Base-by-base conservation (phyloP, 1,140 invertebrate genomes). In the Pinna nobilis region DNA sequence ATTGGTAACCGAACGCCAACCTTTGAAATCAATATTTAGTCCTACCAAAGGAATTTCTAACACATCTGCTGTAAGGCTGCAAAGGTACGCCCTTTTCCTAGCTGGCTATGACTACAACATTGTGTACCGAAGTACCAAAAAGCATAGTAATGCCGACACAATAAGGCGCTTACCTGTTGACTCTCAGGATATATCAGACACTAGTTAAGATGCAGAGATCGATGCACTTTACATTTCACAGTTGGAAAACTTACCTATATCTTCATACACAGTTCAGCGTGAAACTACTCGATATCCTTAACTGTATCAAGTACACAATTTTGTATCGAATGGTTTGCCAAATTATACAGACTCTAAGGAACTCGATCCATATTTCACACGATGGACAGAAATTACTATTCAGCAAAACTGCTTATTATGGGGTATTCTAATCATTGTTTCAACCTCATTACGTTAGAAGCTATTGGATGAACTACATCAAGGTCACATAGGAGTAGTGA, bases 401-500 rank as follows among this genome's bases (percentile, higher is more conserved):
- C 49, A 51, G 28, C n/a, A n/a, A n/a, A n/a, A n/a, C n/a, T 60
- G 57, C 32, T 37, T 60, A 18, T 23, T 60, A 2, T 35, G 57
- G 57, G 61, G 61, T 5, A 65, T 65, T 20, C 2, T 5, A 28
- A 59, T 73, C 13, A 41, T 73, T 20, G 41, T 74, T 35, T 65
- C 53, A 5, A 3, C 28, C 20, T 49, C 23, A 51, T 80, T 78
- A 11, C 76, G 71, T 20, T 55, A 53, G 1, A 50, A 71, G 9
- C 69, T 89, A 7, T 51, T 88, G 15, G 23, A 81, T 25, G 77
- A 85, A 61, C 80, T 91, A 13, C 90, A 91, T 79, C 47, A 59
- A 1, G 79, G 77, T 4, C 89, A 91, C 77, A 76, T 84, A 23
- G 89, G 90, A 1, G 87, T 90, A 18, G 82, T 88, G 0, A 83